Evolutionary conservation across 2,113 vertebrate genomes (phyloP), one percentile per base, ranked within the genome.

Genomic region (Prietella phreatophila): DNA sequence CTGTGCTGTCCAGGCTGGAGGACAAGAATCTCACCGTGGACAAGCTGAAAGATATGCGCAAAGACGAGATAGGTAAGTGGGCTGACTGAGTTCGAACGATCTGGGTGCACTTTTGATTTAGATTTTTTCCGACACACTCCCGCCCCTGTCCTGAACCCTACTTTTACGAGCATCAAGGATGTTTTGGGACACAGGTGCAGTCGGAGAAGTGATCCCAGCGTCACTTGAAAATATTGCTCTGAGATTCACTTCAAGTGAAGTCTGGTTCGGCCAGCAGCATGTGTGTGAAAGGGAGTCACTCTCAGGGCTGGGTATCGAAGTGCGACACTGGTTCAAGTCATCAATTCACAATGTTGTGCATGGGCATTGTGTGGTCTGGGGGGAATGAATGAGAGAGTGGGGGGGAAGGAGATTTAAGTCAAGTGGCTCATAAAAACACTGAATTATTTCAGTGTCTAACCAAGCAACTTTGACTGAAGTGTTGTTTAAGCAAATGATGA

Each of bases 21-120:
- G 97, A 98, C 90, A 97, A 95, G 95, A 98, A 97, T 25, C 97
- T 99, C 55, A 97, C 96, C 15, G 88, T 99, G 90, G 98, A 99
- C 95, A 98, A 97, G 86, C 96, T 99, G 69, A 99, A 97, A 94
- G 98, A 99, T 90, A 99, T 99, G 98, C 96, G 95, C 90, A 99
- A 99, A 93, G 98, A 99, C 89, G 98, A 99, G 94, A 99, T 99
- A 86, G 98, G 98, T 99, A 96, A 96, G 95, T 83, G 17, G n/a
- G 36, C 30, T 50, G 1, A 6, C 25, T 42, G 33, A 2, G 42
- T 82, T 58, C 61, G 33, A 27, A 27, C 6, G 11, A 61, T 61
- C 56, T 27, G 10, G 10, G 36, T 61, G n/a, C 20, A 2, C 79
- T 82, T 36, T 19, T 30, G n/a, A n/a, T n/a, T n/a, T n/a, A n/a